Base-by-base conservation (phyloP, 2,888 invertebrate species). In the Cryptocephalus primarius region DNA sequence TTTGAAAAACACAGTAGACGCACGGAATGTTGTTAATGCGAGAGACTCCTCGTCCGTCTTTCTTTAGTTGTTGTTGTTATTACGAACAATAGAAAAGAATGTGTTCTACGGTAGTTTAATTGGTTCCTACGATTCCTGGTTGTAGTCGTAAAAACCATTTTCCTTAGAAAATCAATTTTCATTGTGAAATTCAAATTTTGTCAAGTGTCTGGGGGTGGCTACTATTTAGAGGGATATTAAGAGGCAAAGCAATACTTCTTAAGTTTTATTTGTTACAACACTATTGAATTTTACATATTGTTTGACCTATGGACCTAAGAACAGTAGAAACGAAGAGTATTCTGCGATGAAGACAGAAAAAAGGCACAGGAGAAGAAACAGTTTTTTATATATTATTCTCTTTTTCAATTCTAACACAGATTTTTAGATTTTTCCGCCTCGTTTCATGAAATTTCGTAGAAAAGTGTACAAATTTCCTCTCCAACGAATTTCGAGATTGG, bases 351-450 rank as follows among this genome's bases (percentile, higher is more conserved):
- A 66, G 62, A 64, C 57, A 66, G 64, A 66, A 61, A 22, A 64
- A 67, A 68, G 69, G 69, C 69, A 69, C 69, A 64, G 66, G 64
- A 68, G 67, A 68, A 64, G 60, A 65, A 64, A 58, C 52, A 56
- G 54, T 54, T 44, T 46, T 39, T 49, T 42, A 11, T 44, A 14
- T 39, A 45, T 47, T 45, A 42, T 36, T 36, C 12, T 42, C 33
- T 39, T 31, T 10, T 38, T 41, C 44, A 39, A 40, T 40, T 43
- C 34, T 42, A 33, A 33, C 33, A 6, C 13, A 9, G 32, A 8
- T 33, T 36, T 36, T 2, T 11, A 36, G 12, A 36, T 36, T 36
- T 36, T 36, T 6, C 6, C 11, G 12, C 12, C 6, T 11, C 11
- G 6, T 36, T 4, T 6, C 11, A 6, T 36, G 6, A 2, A 12